phyloP scores from a whole-genome alignment of 1,140 invertebrate species.

The Leptinotarsa defecta region DNA sequence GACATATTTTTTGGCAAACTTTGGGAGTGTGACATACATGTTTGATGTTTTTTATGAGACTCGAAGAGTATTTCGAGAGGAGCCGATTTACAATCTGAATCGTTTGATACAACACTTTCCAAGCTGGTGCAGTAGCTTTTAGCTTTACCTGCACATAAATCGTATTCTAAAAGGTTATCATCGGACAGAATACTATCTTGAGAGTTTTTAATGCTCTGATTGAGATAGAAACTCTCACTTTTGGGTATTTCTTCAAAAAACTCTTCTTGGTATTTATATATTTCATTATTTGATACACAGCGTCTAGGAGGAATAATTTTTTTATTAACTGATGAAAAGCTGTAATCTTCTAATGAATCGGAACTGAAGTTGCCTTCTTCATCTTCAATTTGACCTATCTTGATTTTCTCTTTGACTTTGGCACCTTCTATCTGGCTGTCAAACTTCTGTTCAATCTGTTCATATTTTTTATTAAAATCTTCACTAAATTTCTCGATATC shows the following conservation, averaged over 20 bases:
- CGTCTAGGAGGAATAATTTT: conserved; percentile 62
- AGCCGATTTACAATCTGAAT: conserved; percentile 76
- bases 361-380: conserved; percentile 75
- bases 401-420: conserved; percentile 9
- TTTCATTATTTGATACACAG: conserved; percentile 77
- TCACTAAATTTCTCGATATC: conserved; percentile 57
- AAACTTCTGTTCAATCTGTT: conserved; percentile 46
- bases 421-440: conserved; percentile 24
- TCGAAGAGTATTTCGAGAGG: conserved; percentile 72
- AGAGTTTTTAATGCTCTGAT: conserved; percentile 64
- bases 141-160: conserved; percentile 60
- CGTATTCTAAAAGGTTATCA: conserved; percentile 64
- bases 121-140: conserved; percentile 72
- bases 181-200: conserved; percentile 79
- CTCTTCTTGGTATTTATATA: conserved; percentile 60
- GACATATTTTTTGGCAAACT: conserved; percentile 45
- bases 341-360: conserved; percentile 74
- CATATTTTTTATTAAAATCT: conserved; percentile 51
- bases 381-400: conserved; percentile 42
- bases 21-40: conserved; percentile 37
- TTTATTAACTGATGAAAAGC: conserved; percentile 61
- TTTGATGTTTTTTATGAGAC: conserved; percentile 36
- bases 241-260: conserved; percentile 48
- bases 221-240: conserved; percentile 68
- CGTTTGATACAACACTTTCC: conserved; percentile 79